Conservation (phyloP, 2,797 vertebrate genomes). For the Fistularia tabacaria region DNA sequence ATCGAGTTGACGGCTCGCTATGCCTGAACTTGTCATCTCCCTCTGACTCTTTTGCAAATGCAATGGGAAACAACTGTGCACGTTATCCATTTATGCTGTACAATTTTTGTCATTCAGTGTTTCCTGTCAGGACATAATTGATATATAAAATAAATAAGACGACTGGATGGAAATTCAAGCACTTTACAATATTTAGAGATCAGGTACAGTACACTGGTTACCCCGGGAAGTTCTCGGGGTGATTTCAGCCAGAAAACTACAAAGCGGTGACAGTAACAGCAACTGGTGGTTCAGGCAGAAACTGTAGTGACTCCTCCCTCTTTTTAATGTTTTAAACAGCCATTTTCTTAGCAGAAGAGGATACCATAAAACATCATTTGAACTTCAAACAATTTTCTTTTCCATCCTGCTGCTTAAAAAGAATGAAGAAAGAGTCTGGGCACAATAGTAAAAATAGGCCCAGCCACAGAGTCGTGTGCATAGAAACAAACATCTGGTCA, state of each 20-base stretch:
- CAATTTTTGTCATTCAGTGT: too few relatives aligned
- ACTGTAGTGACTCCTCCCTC: slow-evolving; percentile 67
- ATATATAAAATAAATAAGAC: too few relatives aligned
- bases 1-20: too few relatives aligned
- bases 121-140: too few relatives aligned
- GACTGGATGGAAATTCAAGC: too few relatives aligned
- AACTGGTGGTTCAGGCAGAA: slow-evolving; percentile 43
- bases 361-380: slow-evolving; percentile 78
- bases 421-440: slow-evolving; percentile 74
- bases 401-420: slow-evolving; percentile 74
- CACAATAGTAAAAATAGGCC: slow-evolving; percentile 79
- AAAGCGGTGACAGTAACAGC: slow-evolving; percentile 24
- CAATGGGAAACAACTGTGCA: too few relatives aligned
- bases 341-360: slow-evolving; percentile 72
- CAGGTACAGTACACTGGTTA: slow-evolving; percentile 10
- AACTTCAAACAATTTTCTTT: slow-evolving; percentile 75
- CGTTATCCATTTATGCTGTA: too few relatives aligned
- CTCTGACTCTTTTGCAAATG: too few relatives aligned
- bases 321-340: slow-evolving; percentile 76
- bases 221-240: too few relatives aligned
- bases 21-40: too few relatives aligned
- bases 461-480: slow-evolving; percentile 73
- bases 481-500: slow-evolving; percentile 79
- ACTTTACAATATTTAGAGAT: too few relatives aligned
- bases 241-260: too few relatives aligned